Conservation (phyloP, 2,888 invertebrate genomes). For the Myopa tessellatipennis region DNA sequence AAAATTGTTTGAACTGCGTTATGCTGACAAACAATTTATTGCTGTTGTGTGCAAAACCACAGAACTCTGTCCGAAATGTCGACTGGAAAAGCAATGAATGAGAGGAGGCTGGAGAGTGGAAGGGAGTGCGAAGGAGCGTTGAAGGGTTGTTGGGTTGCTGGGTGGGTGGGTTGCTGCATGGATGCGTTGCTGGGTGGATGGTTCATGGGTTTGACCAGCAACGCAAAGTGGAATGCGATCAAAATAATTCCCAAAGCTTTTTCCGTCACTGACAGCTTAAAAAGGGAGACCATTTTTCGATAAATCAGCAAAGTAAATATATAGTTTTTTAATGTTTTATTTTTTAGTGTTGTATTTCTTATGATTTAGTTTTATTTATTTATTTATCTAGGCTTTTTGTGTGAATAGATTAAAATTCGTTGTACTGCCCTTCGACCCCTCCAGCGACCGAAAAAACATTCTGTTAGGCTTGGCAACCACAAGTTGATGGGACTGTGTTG, state of each 20-base stretch:
- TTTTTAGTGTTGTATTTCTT: background rate
- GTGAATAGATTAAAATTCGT: background rate
- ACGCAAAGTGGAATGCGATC: conserved; percentile 6
- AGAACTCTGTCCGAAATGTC: background rate
- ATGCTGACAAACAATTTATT: background rate
- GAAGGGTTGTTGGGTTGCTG: background rate
- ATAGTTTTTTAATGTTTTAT: background rate
- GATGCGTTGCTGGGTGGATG: background rate
- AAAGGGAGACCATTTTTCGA: conserved; percentile 15
- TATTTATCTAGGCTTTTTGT: background rate
- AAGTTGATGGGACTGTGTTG: background rate
- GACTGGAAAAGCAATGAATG: background rate
- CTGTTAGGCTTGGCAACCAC: conserved; percentile 1
- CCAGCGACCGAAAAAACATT: background rate
- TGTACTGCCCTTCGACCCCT: background rate
- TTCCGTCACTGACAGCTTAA: conserved; percentile 24
- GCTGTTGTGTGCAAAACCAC: background rate
- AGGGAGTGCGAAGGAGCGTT: too few species aligned
- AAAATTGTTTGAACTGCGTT: background rate
- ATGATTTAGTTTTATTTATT: background rate
- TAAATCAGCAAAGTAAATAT: conserved; percentile 23
- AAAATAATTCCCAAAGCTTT: conserved; percentile 28
- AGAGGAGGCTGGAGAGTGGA: too few species aligned
- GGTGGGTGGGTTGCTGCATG: background rate
- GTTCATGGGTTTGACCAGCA: background rate